Conservation (phyloP, 2,113 vertebrate species). For the Microcebus griseorufus region DNA sequence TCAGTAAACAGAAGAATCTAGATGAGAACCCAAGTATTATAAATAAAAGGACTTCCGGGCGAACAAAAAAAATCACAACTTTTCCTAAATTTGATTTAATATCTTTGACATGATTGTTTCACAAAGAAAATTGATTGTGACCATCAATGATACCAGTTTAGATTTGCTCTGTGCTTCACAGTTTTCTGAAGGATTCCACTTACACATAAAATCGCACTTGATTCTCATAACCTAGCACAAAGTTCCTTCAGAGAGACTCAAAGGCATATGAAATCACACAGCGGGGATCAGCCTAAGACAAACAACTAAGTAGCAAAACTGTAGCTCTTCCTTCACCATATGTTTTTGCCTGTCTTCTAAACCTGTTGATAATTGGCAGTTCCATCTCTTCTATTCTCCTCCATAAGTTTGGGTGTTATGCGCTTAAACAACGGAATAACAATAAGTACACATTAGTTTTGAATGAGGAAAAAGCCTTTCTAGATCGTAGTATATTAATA, state of each 20-base stretch:
- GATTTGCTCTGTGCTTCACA: background rate
- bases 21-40: background rate
- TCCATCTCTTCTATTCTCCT: background rate
- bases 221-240: background rate
- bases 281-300: background rate
- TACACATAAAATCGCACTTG: background rate
- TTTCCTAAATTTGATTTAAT: background rate
- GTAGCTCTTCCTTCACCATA: background rate
- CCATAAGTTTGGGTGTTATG: background rate
- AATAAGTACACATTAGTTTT: background rate
- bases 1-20: background rate
- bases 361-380: background rate
- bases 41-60: background rate
- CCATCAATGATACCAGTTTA: background rate
- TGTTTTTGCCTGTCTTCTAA: background rate
- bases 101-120: slow-evolving; percentile 1
- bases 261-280: background rate
- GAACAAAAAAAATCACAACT: background rate
- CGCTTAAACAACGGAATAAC: background rate
- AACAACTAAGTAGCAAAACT: background rate
- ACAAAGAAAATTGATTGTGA: slow-evolving; percentile 1
- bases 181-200: slow-evolving; percentile 17
- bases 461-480: background rate
- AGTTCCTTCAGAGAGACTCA: background rate
- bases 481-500: no score